These are phyloP conservation scores for Diacarnus erythraeanus DNA, from an alignment of 37 sponge, comb jelly and placozoan genomes.

Conservation along the genomic window DNA sequence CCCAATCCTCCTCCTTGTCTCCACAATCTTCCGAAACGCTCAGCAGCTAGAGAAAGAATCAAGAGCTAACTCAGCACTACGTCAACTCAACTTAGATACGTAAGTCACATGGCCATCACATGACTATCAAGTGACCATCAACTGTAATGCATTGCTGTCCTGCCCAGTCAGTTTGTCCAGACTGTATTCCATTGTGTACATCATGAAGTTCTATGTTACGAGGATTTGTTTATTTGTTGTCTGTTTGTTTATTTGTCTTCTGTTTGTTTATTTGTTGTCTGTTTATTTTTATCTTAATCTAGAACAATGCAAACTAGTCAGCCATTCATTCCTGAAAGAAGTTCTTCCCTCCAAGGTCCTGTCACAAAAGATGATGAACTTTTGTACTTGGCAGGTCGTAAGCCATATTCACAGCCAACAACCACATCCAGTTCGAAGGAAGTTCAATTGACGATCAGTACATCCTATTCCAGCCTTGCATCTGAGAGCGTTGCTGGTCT, in stretches of 20 bases:
- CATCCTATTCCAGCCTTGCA: background rate
- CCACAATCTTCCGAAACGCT: constrained; percentile 44
- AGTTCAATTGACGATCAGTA: background rate
- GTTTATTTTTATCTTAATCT: background rate
- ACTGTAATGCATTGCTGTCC: background rate
- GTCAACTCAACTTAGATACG: background rate
- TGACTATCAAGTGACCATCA: constrained; percentile 11
- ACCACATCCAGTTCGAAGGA: background rate
- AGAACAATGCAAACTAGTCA: background rate
- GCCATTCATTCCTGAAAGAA: constrained; percentile 29
- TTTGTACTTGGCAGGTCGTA: constrained; percentile 49
- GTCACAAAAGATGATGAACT: constrained; percentile 25
- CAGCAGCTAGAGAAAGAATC: constrained; percentile 29
- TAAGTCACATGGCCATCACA: background rate
- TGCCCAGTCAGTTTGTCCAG: background rate
- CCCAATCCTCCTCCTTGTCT: constrained; percentile 32
- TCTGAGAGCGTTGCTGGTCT: background rate
- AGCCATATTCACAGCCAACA: background rate
- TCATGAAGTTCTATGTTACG: too few relatives aligned
- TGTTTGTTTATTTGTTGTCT: too few relatives aligned
- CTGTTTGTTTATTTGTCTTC: too few relatives aligned
- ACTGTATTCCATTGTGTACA: too few relatives aligned
- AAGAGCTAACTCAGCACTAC: constrained; percentile 4
- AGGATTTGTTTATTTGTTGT: too few relatives aligned
- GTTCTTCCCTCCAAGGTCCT: constrained; percentile 27